Percentiles rank a stretch among this genome's conserved stretches.
These are phyloP conservation scores for Augochlora pura DNA, from an alignment of 1,140 invertebrate genomes.

Conservation along the genomic window DNA sequence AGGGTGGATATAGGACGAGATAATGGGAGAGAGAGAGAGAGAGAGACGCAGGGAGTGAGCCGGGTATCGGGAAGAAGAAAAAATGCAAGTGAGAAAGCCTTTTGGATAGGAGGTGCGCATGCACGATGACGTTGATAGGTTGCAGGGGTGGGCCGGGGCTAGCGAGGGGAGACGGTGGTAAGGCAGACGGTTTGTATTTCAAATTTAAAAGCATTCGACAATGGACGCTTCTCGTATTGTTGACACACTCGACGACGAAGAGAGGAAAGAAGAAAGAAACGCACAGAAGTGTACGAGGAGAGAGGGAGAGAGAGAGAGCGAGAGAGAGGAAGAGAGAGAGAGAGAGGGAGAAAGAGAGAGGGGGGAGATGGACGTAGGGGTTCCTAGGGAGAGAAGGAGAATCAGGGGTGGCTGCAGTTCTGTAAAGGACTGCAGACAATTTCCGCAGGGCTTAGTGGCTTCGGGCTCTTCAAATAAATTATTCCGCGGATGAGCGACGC, in stretches of 20 bases:
- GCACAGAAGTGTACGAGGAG: constrained; percentile 28
- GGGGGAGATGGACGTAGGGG: neutral
- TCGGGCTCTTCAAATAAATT: constrained; percentile 66
- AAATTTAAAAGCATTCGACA: constrained; percentile 80
- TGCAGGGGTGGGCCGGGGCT: constrained; percentile 1
- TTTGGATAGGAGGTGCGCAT: constrained; percentile 34
- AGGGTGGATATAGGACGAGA: neutral
- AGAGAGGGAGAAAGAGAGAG: neutral
- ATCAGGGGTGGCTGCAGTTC: constrained; percentile 57
- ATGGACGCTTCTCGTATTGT: constrained; percentile 76
- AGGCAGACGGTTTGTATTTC: constrained; percentile 78
- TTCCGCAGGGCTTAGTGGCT: constrained; percentile 69
- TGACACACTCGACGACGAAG: constrained; percentile 67
- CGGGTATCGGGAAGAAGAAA: constrained; percentile 35
- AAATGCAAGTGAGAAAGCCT: constrained; percentile 49
- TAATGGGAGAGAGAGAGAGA: no score
- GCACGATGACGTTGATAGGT: constrained; percentile 57
- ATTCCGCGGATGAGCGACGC: constrained; percentile 64
- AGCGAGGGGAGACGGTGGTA: constrained; percentile 24
- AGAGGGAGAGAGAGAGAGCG: no score
- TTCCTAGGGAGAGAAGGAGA: constrained; percentile 40
- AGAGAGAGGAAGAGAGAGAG: neutral
- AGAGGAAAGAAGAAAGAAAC: constrained; percentile 44
- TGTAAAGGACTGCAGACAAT: constrained; percentile 68
- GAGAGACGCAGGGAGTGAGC: neutral